Conservation (phyloP, 2,888 invertebrate species). For the Mycalesis mineus region DNA sequence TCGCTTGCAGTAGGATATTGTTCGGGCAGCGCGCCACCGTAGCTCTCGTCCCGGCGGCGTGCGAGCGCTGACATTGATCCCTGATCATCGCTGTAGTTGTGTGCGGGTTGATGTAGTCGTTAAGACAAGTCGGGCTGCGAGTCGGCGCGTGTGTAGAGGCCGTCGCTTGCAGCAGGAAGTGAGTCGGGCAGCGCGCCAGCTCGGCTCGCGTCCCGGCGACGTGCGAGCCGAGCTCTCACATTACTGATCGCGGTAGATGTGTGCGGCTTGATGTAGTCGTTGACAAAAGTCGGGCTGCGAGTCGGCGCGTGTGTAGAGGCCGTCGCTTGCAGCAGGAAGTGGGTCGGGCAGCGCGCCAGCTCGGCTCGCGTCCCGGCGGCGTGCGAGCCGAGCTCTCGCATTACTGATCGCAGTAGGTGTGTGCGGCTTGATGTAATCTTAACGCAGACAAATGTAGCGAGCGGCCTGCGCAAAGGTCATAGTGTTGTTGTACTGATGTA, state of each 20-base stretch:
- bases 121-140: too few species aligned
- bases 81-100: background rate
- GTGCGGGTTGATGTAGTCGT: background rate
- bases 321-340: background rate
- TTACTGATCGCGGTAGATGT: background rate
- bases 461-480: background rate
- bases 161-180: background rate
- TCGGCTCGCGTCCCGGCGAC: background rate
- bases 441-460: background rate
- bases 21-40: conserved; percentile 5
- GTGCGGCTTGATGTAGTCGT: background rate
- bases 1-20: background rate
- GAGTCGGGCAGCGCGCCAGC: conserved; percentile 8
- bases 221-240: background rate
- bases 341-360: conserved; percentile 8
- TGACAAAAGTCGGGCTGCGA: background rate
- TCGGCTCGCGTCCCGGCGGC: background rate
- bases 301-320: background rate
- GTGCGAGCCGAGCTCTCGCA: background rate
- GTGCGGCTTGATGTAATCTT: background rate
- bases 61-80: background rate
- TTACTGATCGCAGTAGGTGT: background rate
- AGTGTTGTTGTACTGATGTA: background rate
- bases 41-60: background rate
- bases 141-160: background rate